A percentile compares a stretch with the other conserved stretches of the same genome.
These are phyloP conservation scores for Drosophila prostipennis DNA, from an alignment of 2,888 invertebrate genomes.

Conservation along the genomic window DNA sequence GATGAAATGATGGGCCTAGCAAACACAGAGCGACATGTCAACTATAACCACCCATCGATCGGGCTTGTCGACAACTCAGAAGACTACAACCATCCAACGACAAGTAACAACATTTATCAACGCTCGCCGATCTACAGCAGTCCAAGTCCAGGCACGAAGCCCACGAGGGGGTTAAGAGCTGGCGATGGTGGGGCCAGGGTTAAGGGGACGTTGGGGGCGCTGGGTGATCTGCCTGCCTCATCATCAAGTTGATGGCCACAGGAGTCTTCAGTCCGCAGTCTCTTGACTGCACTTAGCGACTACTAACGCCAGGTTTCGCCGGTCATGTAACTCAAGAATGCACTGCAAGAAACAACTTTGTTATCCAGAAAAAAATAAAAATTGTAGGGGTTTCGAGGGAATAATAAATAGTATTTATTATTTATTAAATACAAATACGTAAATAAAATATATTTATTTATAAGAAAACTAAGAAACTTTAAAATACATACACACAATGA, in stretches of 20 bases:
- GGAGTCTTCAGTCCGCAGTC: constrained; percentile 41
- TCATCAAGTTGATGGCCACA: constrained; percentile 69
- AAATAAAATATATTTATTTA: too few relatives aligned
- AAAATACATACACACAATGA: too few relatives aligned
- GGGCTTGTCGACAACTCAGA: constrained; percentile 51
- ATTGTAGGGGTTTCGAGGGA: background rate
- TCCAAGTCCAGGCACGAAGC: constrained; percentile 67
- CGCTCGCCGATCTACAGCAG: constrained; percentile 76
- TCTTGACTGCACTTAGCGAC: constrained; percentile 72
- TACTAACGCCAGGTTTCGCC: constrained; percentile 70
- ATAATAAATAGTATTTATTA: too few relatives aligned
- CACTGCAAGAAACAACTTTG: constrained; percentile 23
- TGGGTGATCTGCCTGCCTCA: constrained; percentile 34
- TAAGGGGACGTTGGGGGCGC: constrained; percentile 3
- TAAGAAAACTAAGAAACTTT: too few relatives aligned
- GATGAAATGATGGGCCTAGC: constrained; percentile 50
- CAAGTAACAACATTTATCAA: constrained; percentile 80
- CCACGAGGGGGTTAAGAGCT: constrained; percentile 17
- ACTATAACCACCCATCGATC: constrained; percentile 82
- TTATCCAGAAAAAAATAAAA: background rate
- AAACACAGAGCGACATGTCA: constrained; percentile 78
- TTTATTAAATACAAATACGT: too few relatives aligned
- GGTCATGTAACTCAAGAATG: constrained; percentile 71
- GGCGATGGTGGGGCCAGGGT: constrained; percentile 13
- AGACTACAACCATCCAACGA: constrained; percentile 66